Evolutionary conservation across 2,797 vertebrate genomes (phyloP), one percentile per base, ranked within the genome.

Genomic region (Australoheros facetus): DNA sequence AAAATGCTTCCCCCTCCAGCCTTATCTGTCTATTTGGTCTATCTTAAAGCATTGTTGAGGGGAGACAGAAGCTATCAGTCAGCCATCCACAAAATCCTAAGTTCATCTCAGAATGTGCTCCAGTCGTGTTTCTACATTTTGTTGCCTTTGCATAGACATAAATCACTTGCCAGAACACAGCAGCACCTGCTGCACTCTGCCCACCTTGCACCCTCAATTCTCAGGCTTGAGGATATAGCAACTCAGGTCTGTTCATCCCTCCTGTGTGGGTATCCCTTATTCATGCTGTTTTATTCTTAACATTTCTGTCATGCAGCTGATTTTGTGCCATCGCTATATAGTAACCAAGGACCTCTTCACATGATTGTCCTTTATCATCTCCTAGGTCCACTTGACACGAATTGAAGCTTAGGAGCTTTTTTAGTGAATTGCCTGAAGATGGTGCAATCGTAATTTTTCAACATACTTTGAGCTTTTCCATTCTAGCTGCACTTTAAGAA

Each of bases 41-140:
- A 85, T 89, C 87, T 87, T 77, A 84, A 87, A 87, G 82, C 78
- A 77, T 69, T 82, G 87, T 59, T 34, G 83, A 59, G 26, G 7
- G 11, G 32, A 83, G 89, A 90, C 88, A 82, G 84, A 71, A 85
- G 81, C 87, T 73, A 91, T 93, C 92, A 79, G 81, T 93, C 87
- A 90, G 84, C 55, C 77, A 84, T 89, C 82, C 37, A 55, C 70
- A 73, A 85, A 93, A 86, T 89, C 90, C 72, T 39, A 76, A 90
- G 90, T 93, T 93, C 90, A 93, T 91, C 88, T 83, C 48, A 64
- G 87, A 85, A 80, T 77, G 86, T 75, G 78, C 82, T 90, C 86
- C 69, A 56, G 87, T 93, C 91, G 87, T 92, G 92, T 93, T 92
- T 90, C 85, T 86, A 89, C 88, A 86, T 90, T 92, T 85, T 59